Conservation (phyloP, 2,888 invertebrate genomes). For the Xestia xanthographa region DNA sequence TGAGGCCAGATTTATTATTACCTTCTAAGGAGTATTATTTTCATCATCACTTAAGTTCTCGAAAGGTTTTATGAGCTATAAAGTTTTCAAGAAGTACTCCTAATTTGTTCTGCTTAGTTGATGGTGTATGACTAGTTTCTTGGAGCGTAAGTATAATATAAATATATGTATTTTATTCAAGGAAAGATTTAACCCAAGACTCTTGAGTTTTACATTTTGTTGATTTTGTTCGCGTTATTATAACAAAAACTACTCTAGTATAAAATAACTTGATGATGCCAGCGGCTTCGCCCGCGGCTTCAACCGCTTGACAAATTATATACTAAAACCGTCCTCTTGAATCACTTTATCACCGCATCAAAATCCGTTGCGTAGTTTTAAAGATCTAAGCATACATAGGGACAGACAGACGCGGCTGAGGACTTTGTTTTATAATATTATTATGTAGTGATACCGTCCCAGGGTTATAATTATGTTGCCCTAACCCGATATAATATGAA, state of each 20-base stretch:
- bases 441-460: too few relatives aligned
- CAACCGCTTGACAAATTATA: too few relatives aligned
- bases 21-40: slow-evolving; percentile 21
- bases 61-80: slow-evolving; percentile 2
- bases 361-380: too few relatives aligned
- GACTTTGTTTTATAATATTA: too few relatives aligned
- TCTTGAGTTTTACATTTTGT: background rate
- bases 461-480: background rate
- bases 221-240: background rate
- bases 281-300: too few relatives aligned
- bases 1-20: slow-evolving; percentile 11
- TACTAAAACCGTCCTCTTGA: too few relatives aligned
- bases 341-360: too few relatives aligned
- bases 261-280: too few relatives aligned
- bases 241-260: background rate
- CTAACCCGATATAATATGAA: slow-evolving; percentile 3
- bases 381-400: too few relatives aligned
- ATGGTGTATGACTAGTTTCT: background rate
- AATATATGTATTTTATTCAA: background rate
- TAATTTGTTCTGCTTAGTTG: slow-evolving; percentile 4
- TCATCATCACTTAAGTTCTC: slow-evolving; percentile 13
- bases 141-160: too few relatives aligned
- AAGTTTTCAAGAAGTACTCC: background rate
- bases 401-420: too few relatives aligned
- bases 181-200: background rate